Evolutionary conservation across 2,113 vertebrate species (phyloP).

Genomic region (Macrotis lagotis): DNA sequence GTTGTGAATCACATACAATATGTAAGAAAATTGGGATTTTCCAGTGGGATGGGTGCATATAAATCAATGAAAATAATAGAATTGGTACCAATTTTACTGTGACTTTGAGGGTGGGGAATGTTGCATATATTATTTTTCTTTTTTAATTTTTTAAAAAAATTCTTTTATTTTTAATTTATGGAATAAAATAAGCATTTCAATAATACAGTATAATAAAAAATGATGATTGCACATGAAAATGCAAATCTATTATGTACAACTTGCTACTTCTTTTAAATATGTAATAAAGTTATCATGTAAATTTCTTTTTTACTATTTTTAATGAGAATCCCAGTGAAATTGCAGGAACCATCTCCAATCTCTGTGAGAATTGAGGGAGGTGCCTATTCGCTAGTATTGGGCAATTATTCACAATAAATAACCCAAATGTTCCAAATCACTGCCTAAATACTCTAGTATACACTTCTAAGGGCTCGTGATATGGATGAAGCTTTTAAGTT

Average conservation of each 20-base stretch:
- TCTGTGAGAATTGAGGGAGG: slow-evolving; percentile 5
- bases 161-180: too few species aligned
- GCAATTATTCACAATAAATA: not conserved
- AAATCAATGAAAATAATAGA: not conserved
- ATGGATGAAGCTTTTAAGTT: not conserved
- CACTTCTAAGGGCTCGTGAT: not conserved
- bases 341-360: slow-evolving; percentile 1
- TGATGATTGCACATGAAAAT: too few species aligned
- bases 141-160: too few species aligned
- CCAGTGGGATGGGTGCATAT: not conserved
- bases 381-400: not conserved
- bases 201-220: too few species aligned
- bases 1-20: not conserved
- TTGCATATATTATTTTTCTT: not conserved
- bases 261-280: too few species aligned
- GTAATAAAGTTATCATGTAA: too few species aligned
- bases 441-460: not conserved
- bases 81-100: not conserved
- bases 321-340: slow-evolving; percentile 40
- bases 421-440: not conserved
- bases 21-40: not conserved
- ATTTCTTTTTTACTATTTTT: slow-evolving; percentile 9
- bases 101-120: not conserved
- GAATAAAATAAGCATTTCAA: too few species aligned
- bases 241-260: too few species aligned